A percentile compares a stretch with the other conserved stretches of the same genome.
These are phyloP conservation scores for Mungos mungo DNA, from an alignment of 2,113 vertebrate species.

Conservation along the genomic window DNA sequence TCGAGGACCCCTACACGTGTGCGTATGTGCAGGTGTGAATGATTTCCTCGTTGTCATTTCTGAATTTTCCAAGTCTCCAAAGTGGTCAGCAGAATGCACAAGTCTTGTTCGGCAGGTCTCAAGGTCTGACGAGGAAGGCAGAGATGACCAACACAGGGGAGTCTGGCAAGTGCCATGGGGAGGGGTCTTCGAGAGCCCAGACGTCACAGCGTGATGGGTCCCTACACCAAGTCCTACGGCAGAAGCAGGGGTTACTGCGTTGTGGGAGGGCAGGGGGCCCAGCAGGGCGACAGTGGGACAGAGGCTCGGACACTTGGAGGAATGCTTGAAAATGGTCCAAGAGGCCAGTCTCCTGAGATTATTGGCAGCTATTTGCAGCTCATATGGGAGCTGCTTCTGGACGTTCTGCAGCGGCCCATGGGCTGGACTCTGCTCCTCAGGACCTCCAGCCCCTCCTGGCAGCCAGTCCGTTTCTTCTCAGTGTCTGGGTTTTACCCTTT, in stretches of 20 bases:
- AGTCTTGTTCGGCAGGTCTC: not conserved
- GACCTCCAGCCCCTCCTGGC: not conserved
- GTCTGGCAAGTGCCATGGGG: not conserved
- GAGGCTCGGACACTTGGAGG: not conserved
- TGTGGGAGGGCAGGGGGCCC: not conserved
- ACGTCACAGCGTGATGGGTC: rapidly evolving
- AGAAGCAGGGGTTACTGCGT: not conserved
- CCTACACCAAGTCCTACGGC: not conserved
- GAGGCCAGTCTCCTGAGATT: not conserved
- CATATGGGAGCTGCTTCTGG: not conserved
- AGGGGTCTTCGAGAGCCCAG: not conserved
- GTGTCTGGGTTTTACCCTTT: not conserved
- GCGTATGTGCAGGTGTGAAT: not conserved
- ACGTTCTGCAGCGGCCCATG: rapidly evolving
- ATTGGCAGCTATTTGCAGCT: rapidly evolving
- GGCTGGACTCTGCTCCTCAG: not conserved
- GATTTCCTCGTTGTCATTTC: not conserved
- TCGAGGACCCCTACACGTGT: not conserved
- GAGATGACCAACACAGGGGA: not conserved
- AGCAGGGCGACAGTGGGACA: not conserved
- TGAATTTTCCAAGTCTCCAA: not conserved
- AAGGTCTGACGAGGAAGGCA: not conserved
- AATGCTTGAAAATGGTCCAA: not conserved
- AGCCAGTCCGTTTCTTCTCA: not conserved
- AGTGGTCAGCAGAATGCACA: too few species aligned